A percentile compares a stretch with the other conserved stretches of the same genome.
Evolutionary conservation across 2,888 invertebrate species (phyloP).

Genomic region (Apotomis turbidana): DNA sequence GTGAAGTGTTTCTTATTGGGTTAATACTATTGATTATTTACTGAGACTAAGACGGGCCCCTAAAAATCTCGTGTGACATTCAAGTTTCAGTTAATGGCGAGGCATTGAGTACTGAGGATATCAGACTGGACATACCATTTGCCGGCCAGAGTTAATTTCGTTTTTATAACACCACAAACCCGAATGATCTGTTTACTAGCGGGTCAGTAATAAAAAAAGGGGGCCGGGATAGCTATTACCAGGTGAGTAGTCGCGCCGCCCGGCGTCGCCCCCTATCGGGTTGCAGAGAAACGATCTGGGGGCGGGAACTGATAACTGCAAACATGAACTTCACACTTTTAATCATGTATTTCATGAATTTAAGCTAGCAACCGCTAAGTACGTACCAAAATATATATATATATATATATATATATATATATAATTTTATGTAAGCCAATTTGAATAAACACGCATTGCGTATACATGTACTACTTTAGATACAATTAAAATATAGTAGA

Average conservation of each 20-base stretch:
- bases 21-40: too few species aligned
- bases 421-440: neutral
- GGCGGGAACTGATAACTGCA: conserved; percentile 81
- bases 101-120: conserved; percentile 66
- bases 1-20: too few species aligned
- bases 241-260: conserved; percentile 72
- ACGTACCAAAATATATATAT: too few species aligned
- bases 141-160: conserved; percentile 78
- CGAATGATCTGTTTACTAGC: conserved; percentile 84
- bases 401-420: too few species aligned
- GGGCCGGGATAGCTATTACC: conserved; percentile 80
- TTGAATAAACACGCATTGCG: neutral
- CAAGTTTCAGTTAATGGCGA: conserved; percentile 72
- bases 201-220: conserved; percentile 83
- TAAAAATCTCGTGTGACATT: conserved; percentile 64
- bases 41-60: neutral
- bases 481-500: conserved; percentile 19
- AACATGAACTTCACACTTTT: conserved; percentile 58
- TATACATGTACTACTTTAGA: neutral
- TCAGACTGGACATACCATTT: conserved; percentile 74
- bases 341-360: neutral
- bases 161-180: conserved; percentile 84
- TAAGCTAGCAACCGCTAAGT: neutral
- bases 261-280: conserved; percentile 81
- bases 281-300: conserved; percentile 82